Percentiles rank a stretch among this genome's conserved stretches.
Evolutionary conservation across 2,888 invertebrate species (phyloP).

Genomic region (Phorcus lineatus): DNA sequence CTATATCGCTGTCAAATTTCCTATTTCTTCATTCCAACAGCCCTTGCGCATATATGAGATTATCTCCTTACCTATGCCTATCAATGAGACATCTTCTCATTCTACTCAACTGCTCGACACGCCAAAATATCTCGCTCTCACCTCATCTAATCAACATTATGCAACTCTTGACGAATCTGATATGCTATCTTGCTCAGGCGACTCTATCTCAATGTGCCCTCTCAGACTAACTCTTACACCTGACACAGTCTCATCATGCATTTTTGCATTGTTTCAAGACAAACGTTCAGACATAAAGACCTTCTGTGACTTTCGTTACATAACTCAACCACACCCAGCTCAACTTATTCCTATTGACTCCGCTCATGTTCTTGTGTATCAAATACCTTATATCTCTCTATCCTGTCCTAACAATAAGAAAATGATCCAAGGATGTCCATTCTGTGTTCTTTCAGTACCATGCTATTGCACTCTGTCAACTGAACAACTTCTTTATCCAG

Average conservation of each 20-base stretch:
- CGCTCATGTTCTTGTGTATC: neutral
- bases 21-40: neutral
- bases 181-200: neutral
- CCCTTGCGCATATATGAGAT: neutral
- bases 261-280: neutral
- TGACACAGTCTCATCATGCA: neutral
- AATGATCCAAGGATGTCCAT: neutral
- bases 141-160: neutral
- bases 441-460: neutral
- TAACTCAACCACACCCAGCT: neutral
- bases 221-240: neutral
- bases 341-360: neutral
- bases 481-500: neutral
- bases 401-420: neutral
- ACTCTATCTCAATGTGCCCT: neutral
- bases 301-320: neutral
- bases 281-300: neutral
- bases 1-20: too few relatives aligned
- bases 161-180: neutral
- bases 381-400: neutral
- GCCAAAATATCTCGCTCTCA: neutral
- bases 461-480: neutral
- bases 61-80: neutral
- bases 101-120: neutral
- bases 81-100: neutral